Percentiles rank a stretch among this genome's conserved stretches.
These are phyloP conservation scores for Tokudaia tokunoshimensis DNA, from an alignment of 2,797 vertebrate genomes.

Conservation along the genomic window DNA sequence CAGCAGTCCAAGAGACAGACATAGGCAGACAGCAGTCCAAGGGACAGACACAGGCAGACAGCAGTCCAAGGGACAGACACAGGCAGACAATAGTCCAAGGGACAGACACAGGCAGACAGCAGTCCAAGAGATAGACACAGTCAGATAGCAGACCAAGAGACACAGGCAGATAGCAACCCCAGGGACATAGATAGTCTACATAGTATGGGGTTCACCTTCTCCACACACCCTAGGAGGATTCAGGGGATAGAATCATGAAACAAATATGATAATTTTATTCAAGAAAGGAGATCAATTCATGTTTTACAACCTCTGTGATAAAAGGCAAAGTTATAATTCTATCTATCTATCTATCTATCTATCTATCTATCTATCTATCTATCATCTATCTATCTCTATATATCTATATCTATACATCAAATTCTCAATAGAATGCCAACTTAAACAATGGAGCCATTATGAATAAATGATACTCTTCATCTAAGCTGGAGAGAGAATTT, in stretches of 20 bases:
- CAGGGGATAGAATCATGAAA: not conserved
- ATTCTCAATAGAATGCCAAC: not conserved
- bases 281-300: not conserved
- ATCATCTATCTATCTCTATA: not conserved
- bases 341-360: not conserved
- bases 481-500: not conserved
- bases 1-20: not conserved
- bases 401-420: not conserved
- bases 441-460: not conserved
- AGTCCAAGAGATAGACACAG: not conserved
- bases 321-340: conserved; percentile 1
- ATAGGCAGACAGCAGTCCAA: not conserved
- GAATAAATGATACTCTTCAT: not conserved
- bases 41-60: not conserved
- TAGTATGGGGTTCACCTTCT: not conserved
- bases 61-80: not conserved
- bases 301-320: not conserved
- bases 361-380: not conserved
- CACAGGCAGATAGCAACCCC: not conserved
- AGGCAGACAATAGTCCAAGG: not conserved
- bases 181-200: not conserved
- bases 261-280: not conserved
- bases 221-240: not conserved
- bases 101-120: not conserved
- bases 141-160: not conserved